Percentiles rank a stretch among this genome's conserved stretches.
Conservation (phyloP, 2,888 invertebrate species). For the Rhyacophila evoluta region DNA sequence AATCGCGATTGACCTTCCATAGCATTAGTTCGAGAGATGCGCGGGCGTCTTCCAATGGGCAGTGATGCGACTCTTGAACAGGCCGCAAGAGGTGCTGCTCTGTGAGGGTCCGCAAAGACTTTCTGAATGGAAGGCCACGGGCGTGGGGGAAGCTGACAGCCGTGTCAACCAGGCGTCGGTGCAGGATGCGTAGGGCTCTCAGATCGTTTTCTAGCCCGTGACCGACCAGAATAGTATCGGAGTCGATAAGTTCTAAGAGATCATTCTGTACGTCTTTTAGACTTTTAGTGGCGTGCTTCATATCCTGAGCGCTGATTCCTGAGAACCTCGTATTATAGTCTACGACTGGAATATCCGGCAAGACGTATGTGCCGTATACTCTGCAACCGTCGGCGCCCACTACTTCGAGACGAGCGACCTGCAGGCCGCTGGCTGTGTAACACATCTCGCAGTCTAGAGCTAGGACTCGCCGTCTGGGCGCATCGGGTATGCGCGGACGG, state of each 20-base stretch:
- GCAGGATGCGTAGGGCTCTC: conserved; percentile 85
- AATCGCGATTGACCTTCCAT: conserved; percentile 76
- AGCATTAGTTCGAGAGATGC: conserved; percentile 92
- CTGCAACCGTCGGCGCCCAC: conserved; percentile 79
- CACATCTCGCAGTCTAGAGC: conserved; percentile 98
- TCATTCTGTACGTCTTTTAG: conserved; percentile 87
- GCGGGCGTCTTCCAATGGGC: conserved; percentile 92
- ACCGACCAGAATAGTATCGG: conserved; percentile 92
- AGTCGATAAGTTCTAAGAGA: conserved; percentile 81
- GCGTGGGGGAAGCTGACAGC: conserved; percentile 89
- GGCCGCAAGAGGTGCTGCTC: conserved; percentile 79
- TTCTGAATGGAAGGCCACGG: conserved; percentile 84
- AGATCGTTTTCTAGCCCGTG: conserved; percentile 97
- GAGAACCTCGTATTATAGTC: conserved; percentile 97
- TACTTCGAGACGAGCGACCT: conserved; percentile 89
- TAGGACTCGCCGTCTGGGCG: conserved; percentile 70
- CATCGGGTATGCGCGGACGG: conserved; percentile 64
- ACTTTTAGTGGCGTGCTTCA: conserved; percentile 75
- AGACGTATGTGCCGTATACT: conserved; percentile 87
- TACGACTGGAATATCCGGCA: conserved; percentile 84
- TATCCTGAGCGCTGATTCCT: conserved; percentile 80
- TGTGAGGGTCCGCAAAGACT: conserved; percentile 84
- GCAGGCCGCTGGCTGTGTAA: conserved; percentile 87
- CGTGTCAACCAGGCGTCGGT: conserved; percentile 89
- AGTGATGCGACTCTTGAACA: conserved; percentile 89